These are phyloP conservation scores for Anhinga rufa DNA, from an alignment of 2,113 vertebrate genomes.

Conservation along the genomic window DNA sequence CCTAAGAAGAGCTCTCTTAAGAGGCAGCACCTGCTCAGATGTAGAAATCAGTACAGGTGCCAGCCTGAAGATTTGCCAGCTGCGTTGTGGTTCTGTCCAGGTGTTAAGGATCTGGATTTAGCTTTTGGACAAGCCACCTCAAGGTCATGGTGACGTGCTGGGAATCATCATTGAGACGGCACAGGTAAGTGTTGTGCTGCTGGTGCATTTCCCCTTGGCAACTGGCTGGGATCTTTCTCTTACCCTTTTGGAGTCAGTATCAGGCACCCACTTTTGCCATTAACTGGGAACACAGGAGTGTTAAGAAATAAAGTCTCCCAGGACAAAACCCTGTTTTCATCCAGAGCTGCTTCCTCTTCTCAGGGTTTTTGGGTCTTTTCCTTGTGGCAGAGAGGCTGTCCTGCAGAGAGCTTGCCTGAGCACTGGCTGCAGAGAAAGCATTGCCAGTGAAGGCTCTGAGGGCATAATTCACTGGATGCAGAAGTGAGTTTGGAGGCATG, in stretches of 20 bases:
- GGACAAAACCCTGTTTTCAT: not conserved
- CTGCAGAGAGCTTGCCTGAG: not conserved
- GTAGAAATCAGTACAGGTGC: not conserved
- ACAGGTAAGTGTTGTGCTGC: not conserved
- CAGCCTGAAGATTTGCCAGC: not conserved
- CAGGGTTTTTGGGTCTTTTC: not conserved
- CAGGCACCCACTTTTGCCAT: not conserved
- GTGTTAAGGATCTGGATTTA: not conserved
- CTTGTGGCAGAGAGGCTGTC: not conserved
- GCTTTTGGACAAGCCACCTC: not conserved
- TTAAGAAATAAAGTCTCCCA: not conserved
- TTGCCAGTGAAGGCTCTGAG: not conserved
- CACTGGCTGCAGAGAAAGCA: not conserved
- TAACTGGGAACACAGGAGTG: not conserved
- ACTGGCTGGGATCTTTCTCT: not conserved
- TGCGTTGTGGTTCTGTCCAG: not conserved
- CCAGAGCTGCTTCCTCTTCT: not conserved
- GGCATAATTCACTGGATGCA: not conserved
- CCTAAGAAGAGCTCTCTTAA: not conserved
- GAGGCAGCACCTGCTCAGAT: not conserved
- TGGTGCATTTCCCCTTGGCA: not conserved
- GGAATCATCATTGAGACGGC: not conserved
- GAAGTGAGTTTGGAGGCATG: not conserved
- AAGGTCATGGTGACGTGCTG: not conserved
- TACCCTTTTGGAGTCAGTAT: not conserved